Percentiles rank a stretch among this genome's conserved stretches.
Evolutionary conservation across 2,113 vertebrate genomes (phyloP).

Genomic region (Anguilla japonica): DNA sequence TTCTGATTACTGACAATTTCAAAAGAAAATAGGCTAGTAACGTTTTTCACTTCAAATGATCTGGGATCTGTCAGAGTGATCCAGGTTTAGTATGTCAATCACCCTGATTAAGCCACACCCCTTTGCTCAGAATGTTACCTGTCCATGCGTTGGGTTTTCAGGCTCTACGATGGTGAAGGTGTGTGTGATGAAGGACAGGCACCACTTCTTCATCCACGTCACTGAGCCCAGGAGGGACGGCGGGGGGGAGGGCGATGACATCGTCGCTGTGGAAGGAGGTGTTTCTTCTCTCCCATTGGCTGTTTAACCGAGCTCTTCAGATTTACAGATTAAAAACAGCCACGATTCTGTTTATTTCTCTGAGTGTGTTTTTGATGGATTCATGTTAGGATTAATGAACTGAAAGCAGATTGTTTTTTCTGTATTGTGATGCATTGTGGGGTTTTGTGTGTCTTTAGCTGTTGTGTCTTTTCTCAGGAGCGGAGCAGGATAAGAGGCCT

Average conservation of each 20-base stretch:
- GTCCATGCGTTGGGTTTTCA: slow-evolving; percentile 47
- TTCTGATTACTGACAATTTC: no score
- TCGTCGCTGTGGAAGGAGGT: neutral
- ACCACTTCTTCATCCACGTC: slow-evolving; percentile 84
- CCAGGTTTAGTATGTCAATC: no score
- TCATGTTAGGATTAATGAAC: neutral
- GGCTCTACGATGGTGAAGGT: slow-evolving; percentile 79
- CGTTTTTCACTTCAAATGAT: no score
- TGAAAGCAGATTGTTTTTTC: neutral
- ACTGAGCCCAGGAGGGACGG: slow-evolving; percentile 54
- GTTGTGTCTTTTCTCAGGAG: slow-evolving; percentile 40
- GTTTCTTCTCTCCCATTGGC: neutral
- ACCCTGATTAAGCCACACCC: no score
- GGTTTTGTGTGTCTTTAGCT: slow-evolving; percentile 1
- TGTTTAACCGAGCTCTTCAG: no score
- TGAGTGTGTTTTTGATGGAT: neutral
- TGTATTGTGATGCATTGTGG: neutral
- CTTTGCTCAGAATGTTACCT: no score
- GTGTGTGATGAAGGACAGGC: slow-evolving; percentile 82
- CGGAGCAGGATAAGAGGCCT: slow-evolving; percentile 37
- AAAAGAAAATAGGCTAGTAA: no score
- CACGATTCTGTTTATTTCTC: neutral
- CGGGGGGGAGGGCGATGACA: slow-evolving; percentile 6
- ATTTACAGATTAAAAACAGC: neutral
- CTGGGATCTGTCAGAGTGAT: no score